Evolutionary conservation across 1,140 invertebrate genomes (phyloP).

Genomic region (Nasonia vitripennis): DNA sequence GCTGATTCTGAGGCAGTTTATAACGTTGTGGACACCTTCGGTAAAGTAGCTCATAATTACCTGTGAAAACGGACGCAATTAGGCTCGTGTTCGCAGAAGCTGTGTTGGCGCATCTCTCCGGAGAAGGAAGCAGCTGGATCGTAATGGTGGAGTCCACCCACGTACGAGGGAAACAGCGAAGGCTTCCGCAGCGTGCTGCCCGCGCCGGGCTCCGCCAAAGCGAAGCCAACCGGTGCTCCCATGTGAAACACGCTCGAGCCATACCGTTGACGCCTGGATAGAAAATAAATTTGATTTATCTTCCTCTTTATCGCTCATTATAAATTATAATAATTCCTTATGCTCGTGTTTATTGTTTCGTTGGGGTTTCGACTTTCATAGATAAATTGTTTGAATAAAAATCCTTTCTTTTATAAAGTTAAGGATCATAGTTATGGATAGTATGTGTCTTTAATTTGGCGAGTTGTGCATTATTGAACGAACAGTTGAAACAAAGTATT

Average conservation of each 20-base stretch:
- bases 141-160: constrained; percentile 65
- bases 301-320: not conserved
- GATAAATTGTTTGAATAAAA: no score
- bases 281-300: not conserved
- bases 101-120: constrained; percentile 60
- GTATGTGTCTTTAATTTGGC: no score
- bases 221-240: constrained; percentile 65
- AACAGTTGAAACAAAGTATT: no score
- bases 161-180: constrained; percentile 64
- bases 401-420: no score
- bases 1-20: no score
- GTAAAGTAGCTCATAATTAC: constrained; percentile 51
- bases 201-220: constrained; percentile 60
- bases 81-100: constrained; percentile 66
- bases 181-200: constrained; percentile 62
- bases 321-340: not conserved
- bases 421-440: no score
- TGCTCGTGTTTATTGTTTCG: not conserved
- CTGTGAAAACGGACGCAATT: constrained; percentile 65
- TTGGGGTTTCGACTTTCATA: not conserved
- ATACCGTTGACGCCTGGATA: constrained; percentile 59
- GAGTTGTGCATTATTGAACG: no score
- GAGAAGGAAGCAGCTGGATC: constrained; percentile 64
- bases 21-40: no score
- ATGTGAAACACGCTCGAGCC: constrained; percentile 58